Evolutionary conservation across 2,888 invertebrate genomes (phyloP).

Genomic region (Carcina quercana): DNA sequence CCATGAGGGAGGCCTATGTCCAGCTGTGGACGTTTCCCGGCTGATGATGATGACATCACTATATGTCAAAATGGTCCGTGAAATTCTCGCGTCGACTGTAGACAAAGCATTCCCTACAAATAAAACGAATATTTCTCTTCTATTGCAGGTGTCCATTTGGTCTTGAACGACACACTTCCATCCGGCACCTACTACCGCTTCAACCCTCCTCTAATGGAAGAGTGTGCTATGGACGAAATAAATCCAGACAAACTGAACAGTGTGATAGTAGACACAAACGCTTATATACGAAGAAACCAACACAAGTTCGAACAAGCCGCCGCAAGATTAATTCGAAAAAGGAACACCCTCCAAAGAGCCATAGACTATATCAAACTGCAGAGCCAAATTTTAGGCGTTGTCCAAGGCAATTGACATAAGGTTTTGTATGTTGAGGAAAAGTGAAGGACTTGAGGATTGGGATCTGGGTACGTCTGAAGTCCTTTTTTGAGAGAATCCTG

Average conservation of each 20-base stretch:
- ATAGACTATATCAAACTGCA: conserved; percentile 31
- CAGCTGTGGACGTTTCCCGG: too few species aligned
- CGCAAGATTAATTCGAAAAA: conserved; percentile 43
- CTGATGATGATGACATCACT: too few species aligned
- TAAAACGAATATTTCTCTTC: too few species aligned
- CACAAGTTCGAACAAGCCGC: conserved; percentile 80
- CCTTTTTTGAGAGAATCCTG: not conserved
- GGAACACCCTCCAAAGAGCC: conserved; percentile 30
- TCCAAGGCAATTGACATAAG: conserved; percentile 27
- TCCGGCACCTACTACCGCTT: conserved; percentile 85
- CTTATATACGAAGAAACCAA: conserved; percentile 88
- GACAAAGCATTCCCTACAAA: too few species aligned
- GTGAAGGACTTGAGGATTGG: too few species aligned
- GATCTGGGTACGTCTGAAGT: too few species aligned
- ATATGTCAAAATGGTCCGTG: too few species aligned
- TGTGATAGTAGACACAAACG: conserved; percentile 82
- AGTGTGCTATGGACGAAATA: conserved; percentile 87
- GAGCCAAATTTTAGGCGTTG: conserved; percentile 7
- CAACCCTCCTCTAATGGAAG: conserved; percentile 90
- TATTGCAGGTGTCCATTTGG: conserved; percentile 83
- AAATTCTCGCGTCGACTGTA: too few species aligned
- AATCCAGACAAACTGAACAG: conserved; percentile 80
- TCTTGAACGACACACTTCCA: conserved; percentile 84
- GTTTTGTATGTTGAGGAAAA: too few species aligned
- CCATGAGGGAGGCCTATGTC: too few species aligned